These are phyloP conservation scores for Pedionomus torquatus DNA, from an alignment of 2,113 vertebrate species.

Conservation along the genomic window DNA sequence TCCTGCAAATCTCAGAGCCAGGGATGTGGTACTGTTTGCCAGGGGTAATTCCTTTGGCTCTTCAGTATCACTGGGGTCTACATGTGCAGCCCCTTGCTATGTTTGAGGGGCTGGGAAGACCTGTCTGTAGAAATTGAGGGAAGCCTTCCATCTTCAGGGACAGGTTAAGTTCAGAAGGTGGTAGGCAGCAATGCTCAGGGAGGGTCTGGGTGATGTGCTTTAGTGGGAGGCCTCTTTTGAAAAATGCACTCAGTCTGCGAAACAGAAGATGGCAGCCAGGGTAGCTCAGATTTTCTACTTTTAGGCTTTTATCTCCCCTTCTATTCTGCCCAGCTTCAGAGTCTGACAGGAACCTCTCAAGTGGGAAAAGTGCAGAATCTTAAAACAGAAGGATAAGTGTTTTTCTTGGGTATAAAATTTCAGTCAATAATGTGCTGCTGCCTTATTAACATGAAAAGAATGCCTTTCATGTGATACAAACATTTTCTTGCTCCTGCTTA, in stretches of 20 bases:
- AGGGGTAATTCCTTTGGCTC: background rate
- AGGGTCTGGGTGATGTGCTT: background rate
- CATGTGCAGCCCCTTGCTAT: background rate
- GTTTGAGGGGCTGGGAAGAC: background rate
- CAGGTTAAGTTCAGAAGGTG: background rate
- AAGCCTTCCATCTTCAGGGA: background rate
- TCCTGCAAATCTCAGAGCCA: background rate
- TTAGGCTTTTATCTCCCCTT: background rate
- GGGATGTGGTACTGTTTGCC: background rate
- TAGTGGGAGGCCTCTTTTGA: background rate
- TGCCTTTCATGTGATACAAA: slow-evolving; percentile 55
- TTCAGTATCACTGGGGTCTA: background rate
- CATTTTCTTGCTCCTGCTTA: slow-evolving; percentile 65
- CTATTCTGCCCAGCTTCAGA: background rate
- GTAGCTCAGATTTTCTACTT: background rate
- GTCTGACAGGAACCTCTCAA: slow-evolving; percentile 30
- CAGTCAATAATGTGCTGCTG: slow-evolving; percentile 60
- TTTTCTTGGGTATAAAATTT: slow-evolving; percentile 65
- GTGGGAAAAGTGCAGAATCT: slow-evolving; percentile 49
- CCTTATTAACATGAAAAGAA: slow-evolving; percentile 55
- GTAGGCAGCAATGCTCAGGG: background rate
- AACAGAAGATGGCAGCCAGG: background rate
- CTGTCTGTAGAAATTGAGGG: background rate
- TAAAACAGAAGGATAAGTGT: slow-evolving; percentile 7
- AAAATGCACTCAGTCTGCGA: background rate